phyloP scores from a whole-genome alignment of 2,113 vertebrate species.

The Melanostigma gelatinosum region DNA sequence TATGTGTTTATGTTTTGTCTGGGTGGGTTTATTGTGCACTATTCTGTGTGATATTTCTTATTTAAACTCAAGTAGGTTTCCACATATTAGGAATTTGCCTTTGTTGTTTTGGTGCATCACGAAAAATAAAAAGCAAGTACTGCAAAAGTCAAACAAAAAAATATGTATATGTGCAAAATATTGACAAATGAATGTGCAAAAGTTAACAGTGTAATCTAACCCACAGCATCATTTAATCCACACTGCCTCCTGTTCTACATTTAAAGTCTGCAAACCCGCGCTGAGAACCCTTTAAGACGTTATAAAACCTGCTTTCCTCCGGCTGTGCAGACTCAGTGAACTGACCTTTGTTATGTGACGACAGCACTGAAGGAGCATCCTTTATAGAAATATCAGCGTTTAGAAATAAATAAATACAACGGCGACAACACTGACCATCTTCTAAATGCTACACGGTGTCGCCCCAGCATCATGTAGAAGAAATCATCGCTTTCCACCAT shows the following conservation, averaged over 20 bases:
- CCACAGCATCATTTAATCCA: neutral
- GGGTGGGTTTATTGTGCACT: no score
- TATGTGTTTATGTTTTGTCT: no score
- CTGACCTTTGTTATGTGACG: neutral
- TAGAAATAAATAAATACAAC: neutral
- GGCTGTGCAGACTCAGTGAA: neutral
- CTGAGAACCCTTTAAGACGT: neutral
- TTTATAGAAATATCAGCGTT: neutral
- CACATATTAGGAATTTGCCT: neutral
- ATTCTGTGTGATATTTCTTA: no score
- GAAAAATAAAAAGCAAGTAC: neutral
- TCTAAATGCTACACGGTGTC: constrained; percentile 6
- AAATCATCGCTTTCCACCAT: constrained; percentile 16
- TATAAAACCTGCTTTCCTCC: neutral
- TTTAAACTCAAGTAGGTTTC: neutral
- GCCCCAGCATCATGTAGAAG: neutral
- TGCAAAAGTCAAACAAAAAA: neutral
- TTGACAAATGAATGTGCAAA: neutral
- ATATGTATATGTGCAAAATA: neutral
- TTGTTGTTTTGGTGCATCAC: neutral
- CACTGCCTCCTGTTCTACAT: neutral
- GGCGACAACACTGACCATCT: neutral
- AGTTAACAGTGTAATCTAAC: neutral
- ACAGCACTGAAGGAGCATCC: neutral
- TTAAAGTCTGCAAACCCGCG: neutral